Evolutionary conservation across 2,888 invertebrate species (phyloP).

Genomic region (Drosophila nigricruria): DNA sequence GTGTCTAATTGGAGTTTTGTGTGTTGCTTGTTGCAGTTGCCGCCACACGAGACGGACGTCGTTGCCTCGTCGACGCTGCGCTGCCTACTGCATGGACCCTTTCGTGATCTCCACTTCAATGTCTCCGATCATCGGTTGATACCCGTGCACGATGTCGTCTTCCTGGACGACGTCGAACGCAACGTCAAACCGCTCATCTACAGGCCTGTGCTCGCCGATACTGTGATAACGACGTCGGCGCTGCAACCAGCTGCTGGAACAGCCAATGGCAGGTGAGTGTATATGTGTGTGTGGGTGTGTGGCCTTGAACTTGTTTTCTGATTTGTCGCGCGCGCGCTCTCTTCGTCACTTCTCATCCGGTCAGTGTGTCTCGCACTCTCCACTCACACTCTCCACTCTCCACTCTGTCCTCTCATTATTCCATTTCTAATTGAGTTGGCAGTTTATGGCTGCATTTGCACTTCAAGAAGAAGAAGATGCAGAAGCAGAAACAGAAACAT

Average conservation of each 20-base stretch:
- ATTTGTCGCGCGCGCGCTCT: conserved; percentile 1
- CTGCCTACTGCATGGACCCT: conserved; percentile 82
- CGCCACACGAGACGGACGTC: conserved; percentile 72
- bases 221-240: conserved; percentile 19
- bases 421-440: conserved; percentile 16
- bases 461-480: background rate
- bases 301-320: conserved; percentile 61
- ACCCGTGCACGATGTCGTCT: conserved; percentile 83
- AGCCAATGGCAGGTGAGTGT: conserved; percentile 58
- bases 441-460: conserved; percentile 1
- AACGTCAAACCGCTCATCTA: conserved; percentile 82
- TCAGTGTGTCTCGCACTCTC: background rate
- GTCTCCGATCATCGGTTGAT: conserved; percentile 77
- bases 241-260: conserved; percentile 14
- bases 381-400: background rate
- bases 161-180: conserved; percentile 78
- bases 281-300: conserved; percentile 56
- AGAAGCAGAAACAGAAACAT: background rate
- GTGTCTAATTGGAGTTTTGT: conserved; percentile 15
- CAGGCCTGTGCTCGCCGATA: conserved; percentile 71
- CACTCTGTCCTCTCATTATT: background rate
- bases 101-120: conserved; percentile 81
- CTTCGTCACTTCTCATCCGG: background rate
- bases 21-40: conserved; percentile 71
- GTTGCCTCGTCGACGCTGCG: conserved; percentile 76